Evolutionary conservation across 1,140 invertebrate species (phyloP).

Genomic region (Xylocopa sonorina): DNA sequence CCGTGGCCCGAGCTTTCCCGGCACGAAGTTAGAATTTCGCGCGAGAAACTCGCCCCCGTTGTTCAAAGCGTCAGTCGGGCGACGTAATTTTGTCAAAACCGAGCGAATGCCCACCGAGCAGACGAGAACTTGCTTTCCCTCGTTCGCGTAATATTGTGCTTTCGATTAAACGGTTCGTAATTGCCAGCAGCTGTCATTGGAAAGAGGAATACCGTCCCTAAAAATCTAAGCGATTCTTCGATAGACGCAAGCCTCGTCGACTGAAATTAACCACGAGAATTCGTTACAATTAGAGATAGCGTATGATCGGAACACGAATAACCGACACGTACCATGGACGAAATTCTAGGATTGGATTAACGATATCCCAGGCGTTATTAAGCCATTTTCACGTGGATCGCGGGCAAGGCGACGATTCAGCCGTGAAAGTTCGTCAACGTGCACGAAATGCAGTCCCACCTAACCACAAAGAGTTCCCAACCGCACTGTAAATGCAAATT

Average conservation of each 20-base stretch:
- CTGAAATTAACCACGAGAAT: not conserved
- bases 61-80: not conserved
- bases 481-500: slow-evolving; percentile 18
- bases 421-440: not conserved
- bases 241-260: no score
- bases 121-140: not conserved
- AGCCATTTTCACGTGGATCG: not conserved
- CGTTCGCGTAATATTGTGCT: no score
- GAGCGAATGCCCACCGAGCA: no score
- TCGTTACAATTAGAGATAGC: not conserved
- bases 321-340: no score
- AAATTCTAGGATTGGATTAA: not conserved
- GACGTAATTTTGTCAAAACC: not conserved
- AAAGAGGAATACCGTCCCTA: no score
- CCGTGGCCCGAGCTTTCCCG: no score
- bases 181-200: no score
- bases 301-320: not conserved
- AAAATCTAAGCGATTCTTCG: no score
- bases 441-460: not conserved
- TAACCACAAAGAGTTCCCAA: not conserved
- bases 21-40: not conserved
- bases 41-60: not conserved
- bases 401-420: not conserved
- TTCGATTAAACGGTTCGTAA: no score
- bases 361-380: not conserved